These are phyloP conservation scores for Melanchra persicariae DNA, from an alignment of 2,888 invertebrate genomes.

Conservation along the genomic window DNA sequence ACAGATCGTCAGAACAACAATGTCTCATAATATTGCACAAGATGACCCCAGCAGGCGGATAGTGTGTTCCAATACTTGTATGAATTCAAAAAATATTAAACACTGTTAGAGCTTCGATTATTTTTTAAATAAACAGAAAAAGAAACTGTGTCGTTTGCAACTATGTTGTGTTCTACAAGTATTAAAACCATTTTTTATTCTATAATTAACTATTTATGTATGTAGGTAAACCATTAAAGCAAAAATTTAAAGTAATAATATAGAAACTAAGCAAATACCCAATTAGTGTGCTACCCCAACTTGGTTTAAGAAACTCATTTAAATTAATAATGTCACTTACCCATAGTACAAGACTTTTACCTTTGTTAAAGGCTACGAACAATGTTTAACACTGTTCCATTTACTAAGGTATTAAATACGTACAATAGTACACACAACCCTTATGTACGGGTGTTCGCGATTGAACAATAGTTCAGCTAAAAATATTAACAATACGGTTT, in stretches of 20 bases:
- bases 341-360: slow-evolving; percentile 20
- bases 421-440: slow-evolving; percentile 3
- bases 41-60: slow-evolving; percentile 30
- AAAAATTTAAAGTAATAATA: not conserved
- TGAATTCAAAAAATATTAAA: not conserved
- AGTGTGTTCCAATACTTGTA: slow-evolving; percentile 10
- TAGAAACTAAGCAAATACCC: not conserved
- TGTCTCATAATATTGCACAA: slow-evolving; percentile 16
- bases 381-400: slow-evolving; percentile 30
- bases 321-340: slow-evolving; percentile 17
- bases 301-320: slow-evolving; percentile 41
- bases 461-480: slow-evolving; percentile 44
- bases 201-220: not conserved
- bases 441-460: slow-evolving; percentile 7
- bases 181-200: not conserved
- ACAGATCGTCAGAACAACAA: slow-evolving; percentile 23
- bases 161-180: not conserved
- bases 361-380: slow-evolving; percentile 22
- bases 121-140: not conserved
- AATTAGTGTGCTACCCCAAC: slow-evolving; percentile 11
- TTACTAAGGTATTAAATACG: slow-evolving; percentile 3
- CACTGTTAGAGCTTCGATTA: not conserved
- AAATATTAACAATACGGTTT: slow-evolving; percentile 43
- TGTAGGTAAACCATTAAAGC: slow-evolving; percentile 8
- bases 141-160: too few species aligned